Evolutionary conservation across 1,140 invertebrate genomes (phyloP), one percentile per base, ranked within the genome.

Genomic region (Apis dorsata): DNA sequence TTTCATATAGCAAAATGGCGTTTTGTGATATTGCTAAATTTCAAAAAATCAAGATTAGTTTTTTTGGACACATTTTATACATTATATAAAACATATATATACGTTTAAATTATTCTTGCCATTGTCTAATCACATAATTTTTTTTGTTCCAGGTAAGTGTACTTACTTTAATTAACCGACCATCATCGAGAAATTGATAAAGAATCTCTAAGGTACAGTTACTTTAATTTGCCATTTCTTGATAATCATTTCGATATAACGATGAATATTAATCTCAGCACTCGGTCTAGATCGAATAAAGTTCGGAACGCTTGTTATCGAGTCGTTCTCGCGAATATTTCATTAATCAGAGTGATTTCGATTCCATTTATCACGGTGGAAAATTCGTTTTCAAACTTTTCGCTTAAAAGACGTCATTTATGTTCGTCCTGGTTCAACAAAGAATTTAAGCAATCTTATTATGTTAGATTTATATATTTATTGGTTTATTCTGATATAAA

Each of bases 91-190:
- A 44, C 4, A 4, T 8, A 21, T 12, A 10, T 11, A 7, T 24
- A 15, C 1, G 24, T n/a, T 59, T 21, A 34, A 72, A 28, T 7
- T 59, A n/a, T 2, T 15, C 0, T 1, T 7, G 2, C n/a, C 44
- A 7, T 51, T 70, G 11, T 5, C 8, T 51, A 70, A 24, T 0
- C 62, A 3, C 55, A 55, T 55, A 3, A 60, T 63, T 24, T 76
- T 84, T 80, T 72, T 21, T 57, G 51, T 81, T 81, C 9, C 71
- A 81, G 79, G 79, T 81, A 51, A 81, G 79, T 73, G 59, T 57
- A 49, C 34, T 51, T 49, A 12, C 49, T 53, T 51, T n/a, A 28
- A 66, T 75, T 13, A 75, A 80, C 21, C 28, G 49, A 44, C 51
- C 19, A 7, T 7, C 12, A 11, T 4, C 28, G 62, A 2, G 51